Conservation (phyloP, 2,113 vertebrate species). For the Crotalus tigris region DNA sequence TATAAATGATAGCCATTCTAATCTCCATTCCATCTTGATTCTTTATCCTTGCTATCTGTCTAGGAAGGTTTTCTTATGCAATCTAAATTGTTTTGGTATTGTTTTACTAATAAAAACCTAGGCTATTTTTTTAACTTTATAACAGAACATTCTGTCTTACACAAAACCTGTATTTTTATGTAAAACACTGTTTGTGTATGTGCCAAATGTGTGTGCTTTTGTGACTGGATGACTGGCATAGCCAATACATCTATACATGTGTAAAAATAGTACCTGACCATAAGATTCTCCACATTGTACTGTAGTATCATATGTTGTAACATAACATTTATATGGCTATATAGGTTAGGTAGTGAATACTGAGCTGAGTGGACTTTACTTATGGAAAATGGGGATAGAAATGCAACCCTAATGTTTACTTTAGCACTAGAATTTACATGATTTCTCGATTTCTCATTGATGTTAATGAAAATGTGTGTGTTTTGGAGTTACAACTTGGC, state of each 20-base stretch:
- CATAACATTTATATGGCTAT: background rate
- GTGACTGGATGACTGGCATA: background rate
- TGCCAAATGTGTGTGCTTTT: background rate
- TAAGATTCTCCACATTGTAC: no score
- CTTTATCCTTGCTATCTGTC: background rate
- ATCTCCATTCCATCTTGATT: no score
- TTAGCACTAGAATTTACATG: background rate
- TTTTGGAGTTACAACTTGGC: background rate
- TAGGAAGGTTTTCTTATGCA: background rate
- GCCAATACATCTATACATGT: background rate
- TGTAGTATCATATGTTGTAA: background rate
- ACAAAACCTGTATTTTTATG: background rate
- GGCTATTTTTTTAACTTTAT: background rate
- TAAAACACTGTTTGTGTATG: background rate
- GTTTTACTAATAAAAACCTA: background rate
- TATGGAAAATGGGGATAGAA: no score
- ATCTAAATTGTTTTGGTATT: background rate
- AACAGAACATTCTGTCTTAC: background rate
- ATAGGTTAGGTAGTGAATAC: background rate
- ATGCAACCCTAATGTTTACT: background rate
- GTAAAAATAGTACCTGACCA: background rate
- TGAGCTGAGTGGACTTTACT: background rate
- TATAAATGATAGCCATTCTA: background rate
- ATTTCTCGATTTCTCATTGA: background rate
- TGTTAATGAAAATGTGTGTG: background rate